A percentile compares a stretch with the other conserved stretches of the same genome.
These are phyloP conservation scores for Takifugu flavidus DNA, from an alignment of 2,113 vertebrate genomes.

Conservation along the genomic window DNA sequence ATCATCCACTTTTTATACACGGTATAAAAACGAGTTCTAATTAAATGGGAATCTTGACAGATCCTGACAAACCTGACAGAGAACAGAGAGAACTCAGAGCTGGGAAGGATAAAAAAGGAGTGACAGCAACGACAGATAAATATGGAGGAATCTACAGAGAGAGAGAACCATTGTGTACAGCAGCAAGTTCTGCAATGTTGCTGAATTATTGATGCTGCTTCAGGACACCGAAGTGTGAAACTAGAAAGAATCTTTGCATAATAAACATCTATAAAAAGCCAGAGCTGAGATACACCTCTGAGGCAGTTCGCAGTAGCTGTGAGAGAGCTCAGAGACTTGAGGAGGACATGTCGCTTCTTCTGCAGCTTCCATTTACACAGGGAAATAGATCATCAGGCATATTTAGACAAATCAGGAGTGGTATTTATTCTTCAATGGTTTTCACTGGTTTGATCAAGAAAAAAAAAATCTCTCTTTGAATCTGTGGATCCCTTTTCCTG, in stretches of 20 bases:
- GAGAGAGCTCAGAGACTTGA: too few relatives aligned
- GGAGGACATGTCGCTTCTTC: too few relatives aligned
- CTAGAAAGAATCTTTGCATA: conserved; percentile 27
- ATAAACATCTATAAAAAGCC: conserved; percentile 7
- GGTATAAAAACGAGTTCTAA: conserved; percentile 7
- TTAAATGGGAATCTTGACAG: conserved; percentile 20
- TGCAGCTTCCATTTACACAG: background rate
- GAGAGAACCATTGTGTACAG: conserved; percentile 10
- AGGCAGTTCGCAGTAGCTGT: too few relatives aligned
- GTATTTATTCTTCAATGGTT: conserved; percentile 25
- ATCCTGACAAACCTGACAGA: conserved; percentile 30
- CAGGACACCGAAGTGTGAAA: conserved; percentile 41
- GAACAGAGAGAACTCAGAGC: conserved; percentile 2
- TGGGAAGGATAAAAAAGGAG: conserved; percentile 30
- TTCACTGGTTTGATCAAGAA: conserved; percentile 28
- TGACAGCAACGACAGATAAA: conserved; percentile 27
- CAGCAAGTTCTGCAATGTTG: conserved; percentile 43
- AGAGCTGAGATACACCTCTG: background rate
- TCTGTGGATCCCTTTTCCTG: conserved; percentile 27
- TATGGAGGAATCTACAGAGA: conserved; percentile 12
- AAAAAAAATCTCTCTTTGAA: conserved; percentile 36
- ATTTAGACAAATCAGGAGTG: conserved; percentile 18
- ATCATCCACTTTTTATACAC: too few relatives aligned
- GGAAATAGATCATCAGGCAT: background rate
- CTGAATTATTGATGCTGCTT: conserved; percentile 70